Conservation (phyloP, 2,797 vertebrate genomes). For the Rhinoraja longicauda region DNA sequence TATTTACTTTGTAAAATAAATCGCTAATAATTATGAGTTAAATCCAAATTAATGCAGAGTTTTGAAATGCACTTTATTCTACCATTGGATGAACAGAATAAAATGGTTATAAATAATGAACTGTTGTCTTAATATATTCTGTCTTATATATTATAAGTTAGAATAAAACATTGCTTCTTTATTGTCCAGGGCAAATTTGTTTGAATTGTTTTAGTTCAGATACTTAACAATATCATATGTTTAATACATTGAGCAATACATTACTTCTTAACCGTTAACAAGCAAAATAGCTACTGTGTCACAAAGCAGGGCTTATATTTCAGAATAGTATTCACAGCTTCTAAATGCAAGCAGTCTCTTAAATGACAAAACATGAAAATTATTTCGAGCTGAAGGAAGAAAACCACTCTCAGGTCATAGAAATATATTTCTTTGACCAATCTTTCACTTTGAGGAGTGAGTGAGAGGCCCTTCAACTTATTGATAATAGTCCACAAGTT, state of each 20-base stretch:
- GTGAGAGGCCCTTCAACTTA: too few relatives aligned
- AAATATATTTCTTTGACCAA: too few relatives aligned
- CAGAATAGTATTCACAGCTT: neutral
- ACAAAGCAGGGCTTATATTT: neutral
- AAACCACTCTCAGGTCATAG: too few relatives aligned
- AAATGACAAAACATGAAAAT: too few relatives aligned
- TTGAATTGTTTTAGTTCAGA: neutral
- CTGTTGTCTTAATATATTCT: neutral
- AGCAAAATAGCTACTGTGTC: neutral
- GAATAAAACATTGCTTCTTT: neutral
- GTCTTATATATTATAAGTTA: neutral
- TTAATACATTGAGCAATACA: neutral
- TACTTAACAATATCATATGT: neutral
- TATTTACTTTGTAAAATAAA: neutral
- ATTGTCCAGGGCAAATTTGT: neutral
- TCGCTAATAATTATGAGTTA: neutral
- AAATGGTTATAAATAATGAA: neutral
- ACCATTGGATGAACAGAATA: neutral
- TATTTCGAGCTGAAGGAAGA: too few relatives aligned
- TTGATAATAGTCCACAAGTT: too few relatives aligned
- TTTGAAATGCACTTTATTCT: neutral
- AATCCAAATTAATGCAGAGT: neutral
- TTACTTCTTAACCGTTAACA: neutral
- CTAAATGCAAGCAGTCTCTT: neutral
- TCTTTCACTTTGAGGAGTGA: too few relatives aligned